Evolutionary conservation across 2,797 vertebrate genomes (phyloP).

Genomic region (Erpetoichthys calabaricus): DNA sequence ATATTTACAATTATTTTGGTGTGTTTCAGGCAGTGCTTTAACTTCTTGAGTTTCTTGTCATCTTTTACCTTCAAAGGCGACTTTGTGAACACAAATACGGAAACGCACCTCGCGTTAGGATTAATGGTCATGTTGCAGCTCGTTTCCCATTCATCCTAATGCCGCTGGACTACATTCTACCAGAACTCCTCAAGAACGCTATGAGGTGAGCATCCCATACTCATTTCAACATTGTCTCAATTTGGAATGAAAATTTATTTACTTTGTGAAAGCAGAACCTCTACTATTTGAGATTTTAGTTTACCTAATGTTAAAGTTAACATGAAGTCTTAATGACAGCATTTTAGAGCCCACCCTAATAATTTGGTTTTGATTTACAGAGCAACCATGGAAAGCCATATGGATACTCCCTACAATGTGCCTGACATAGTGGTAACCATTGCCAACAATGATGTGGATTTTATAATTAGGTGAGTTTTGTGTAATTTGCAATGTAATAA

Average conservation of each 20-base stretch:
- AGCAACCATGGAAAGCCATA: conserved; percentile 50
- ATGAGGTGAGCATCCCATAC: conserved; percentile 36
- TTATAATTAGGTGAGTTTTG: conserved; percentile 37
- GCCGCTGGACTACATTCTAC: conserved; percentile 52
- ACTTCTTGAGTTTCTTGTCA: no score
- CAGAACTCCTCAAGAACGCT: conserved; percentile 49
- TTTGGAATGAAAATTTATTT: no score
- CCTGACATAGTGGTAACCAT: conserved; percentile 50
- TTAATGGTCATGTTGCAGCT: conserved; percentile 50
- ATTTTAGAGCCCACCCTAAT: no score
- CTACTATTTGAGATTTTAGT: no score
- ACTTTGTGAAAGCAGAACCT: no score
- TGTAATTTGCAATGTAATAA: neutral
- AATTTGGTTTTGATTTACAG: conserved; percentile 18
- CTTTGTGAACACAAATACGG: conserved; percentile 54
- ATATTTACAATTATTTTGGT: no score
- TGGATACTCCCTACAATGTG: conserved; percentile 48
- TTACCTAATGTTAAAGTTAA: no score
- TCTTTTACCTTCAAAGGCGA: conserved; percentile 24
- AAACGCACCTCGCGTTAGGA: conserved; percentile 43
- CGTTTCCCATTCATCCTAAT: conserved; percentile 52
- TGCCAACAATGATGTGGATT: conserved; percentile 46
- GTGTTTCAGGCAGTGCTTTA: no score
- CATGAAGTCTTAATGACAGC: no score
- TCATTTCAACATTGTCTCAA: neutral